Evolutionary conservation across 2,888 invertebrate species (phyloP), one percentile per base, ranked within the genome.

Genomic region (Halictus ligatus): DNA sequence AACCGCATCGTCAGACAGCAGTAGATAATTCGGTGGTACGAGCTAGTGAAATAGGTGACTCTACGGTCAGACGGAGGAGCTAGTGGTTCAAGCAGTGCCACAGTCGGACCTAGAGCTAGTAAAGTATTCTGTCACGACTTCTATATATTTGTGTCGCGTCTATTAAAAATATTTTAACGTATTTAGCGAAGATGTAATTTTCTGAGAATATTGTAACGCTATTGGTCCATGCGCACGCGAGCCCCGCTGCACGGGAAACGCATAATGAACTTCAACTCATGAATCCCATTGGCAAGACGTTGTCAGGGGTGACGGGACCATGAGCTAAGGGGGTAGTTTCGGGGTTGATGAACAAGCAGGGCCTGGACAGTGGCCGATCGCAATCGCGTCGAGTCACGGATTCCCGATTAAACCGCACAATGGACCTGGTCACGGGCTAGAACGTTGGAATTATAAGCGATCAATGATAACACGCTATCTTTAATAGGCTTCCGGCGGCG

Each of bases 331-430:
- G 79, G 76, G 43, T 81, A 60, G 81, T 25, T 43, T 50, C 43
- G 8, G 8, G 72, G 74, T 67, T 78, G 88, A 84, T 84, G 76
- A 79, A 84, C 78, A 75, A 74, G 84, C 72, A 18, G 75, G 15
- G 78, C 77, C 54, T 58, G 85, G 78, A 82, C 60, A 88, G 80
- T 84, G 81, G 77, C 64, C 73, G 83, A 86, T 80, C 40, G 75
- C 25, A 81, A 88, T 85, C 86, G 71, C 50, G 35, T 54, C 69
- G 46, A 77, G 80, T 87, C 87, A 86, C 79, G 85, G 81, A 89
- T 89, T 84, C 83, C 81, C 76, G 80, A 87, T 89, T 87, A 88
- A 76, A 86, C 80, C 78, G 67, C 78, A 85, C 82, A 89, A 89
- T 87, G 82, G 85, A 72, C 72, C n/a, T 35, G 35, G 64, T 79